phyloP scores from a whole-genome alignment of 2,888 invertebrate genomes.

The Homarus gammarus region DNA sequence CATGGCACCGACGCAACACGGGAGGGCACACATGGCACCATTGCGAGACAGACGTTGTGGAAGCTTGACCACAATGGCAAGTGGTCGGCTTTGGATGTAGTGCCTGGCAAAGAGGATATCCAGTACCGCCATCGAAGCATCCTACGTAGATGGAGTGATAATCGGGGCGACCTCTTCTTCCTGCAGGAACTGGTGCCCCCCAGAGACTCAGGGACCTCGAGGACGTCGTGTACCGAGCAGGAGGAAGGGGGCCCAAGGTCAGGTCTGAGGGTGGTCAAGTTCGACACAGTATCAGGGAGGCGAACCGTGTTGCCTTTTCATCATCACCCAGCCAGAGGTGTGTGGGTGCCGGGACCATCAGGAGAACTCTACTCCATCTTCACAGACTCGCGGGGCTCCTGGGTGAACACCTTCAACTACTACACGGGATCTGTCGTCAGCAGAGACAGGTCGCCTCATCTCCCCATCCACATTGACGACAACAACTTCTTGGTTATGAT shows the following conservation, averaged over 20 bases:
- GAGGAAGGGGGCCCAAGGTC: not conserved
- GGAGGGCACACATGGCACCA: not conserved
- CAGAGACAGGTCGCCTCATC: not conserved
- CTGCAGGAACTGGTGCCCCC: conserved; percentile 13
- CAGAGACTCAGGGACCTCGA: not conserved
- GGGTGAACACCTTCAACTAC: conserved; percentile 9
- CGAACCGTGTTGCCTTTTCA: not conserved
- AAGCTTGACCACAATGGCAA: not conserved
- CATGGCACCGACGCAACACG: too few species aligned
- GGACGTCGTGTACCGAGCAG: not conserved
- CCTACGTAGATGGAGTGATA: conserved; percentile 13
- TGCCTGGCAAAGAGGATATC: not conserved
- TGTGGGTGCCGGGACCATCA: conserved; percentile 7
- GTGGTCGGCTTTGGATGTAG: not conserved
- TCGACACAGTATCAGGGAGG: not conserved
- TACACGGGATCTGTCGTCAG: conserved; percentile 11
- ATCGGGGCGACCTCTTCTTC: conserved; percentile 8
- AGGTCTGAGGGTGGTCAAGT: not conserved
- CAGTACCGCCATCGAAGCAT: not conserved
- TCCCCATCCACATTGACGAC: not conserved
- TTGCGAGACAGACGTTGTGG: conserved; percentile 7
- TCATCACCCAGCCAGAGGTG: not conserved
- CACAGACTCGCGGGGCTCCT: not conserved
- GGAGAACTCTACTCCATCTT: conserved; percentile 13
- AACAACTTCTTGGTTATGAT: conserved; percentile 14